Evolutionary conservation across 2,797 vertebrate genomes (phyloP), one percentile per base, ranked within the genome.

Genomic region (Antrozous pallidus): DNA sequence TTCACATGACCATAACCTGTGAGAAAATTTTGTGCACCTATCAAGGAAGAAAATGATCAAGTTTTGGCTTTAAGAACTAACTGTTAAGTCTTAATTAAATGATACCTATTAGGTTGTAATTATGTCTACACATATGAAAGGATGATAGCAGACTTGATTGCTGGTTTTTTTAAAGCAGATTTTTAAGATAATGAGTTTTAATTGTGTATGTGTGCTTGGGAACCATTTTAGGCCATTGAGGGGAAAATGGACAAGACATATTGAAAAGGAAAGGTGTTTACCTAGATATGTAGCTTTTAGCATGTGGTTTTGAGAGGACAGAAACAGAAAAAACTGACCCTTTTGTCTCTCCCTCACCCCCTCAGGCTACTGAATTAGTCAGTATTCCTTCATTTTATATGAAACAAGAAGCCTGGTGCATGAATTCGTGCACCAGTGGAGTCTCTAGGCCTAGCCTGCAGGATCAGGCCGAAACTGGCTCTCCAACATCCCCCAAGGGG

Each of bases 41-140:
- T 95, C 26, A 89, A 82, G 69, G 67, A 93, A 91, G 81, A 96
- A 96, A 94, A 93, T 88, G 80, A 94, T 96, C 80, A 95, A 85
- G 63, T 95, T 96, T 95, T 90, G 84, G 78, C 90, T 97, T 96
- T 94, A 96, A 96, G 86, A 96, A 95, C 51, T 81, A 93, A 93
- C 91, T 96, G 88, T 96, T 95, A 96, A 91, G n/a, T 78, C 87
- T 97, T 96, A 95, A 96, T 95, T 95, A 96, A 96, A 93, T 93
- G 83, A 91, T 74, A 78, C 73, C 87, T 93, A 88, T 97, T 96
- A 96, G 89, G 40, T 94, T 97, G 81, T 96, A 97, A 94, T 97
- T 97, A 94, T 91, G 94, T 94, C 96, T 94, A 83, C 73, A 63
- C 73, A 81, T 95, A 94, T 94, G 86, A 95, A 96, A 75, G 77